Evolutionary conservation across 2,113 vertebrate species (phyloP).

Genomic region (Choloepus hoffmanni): DNA sequence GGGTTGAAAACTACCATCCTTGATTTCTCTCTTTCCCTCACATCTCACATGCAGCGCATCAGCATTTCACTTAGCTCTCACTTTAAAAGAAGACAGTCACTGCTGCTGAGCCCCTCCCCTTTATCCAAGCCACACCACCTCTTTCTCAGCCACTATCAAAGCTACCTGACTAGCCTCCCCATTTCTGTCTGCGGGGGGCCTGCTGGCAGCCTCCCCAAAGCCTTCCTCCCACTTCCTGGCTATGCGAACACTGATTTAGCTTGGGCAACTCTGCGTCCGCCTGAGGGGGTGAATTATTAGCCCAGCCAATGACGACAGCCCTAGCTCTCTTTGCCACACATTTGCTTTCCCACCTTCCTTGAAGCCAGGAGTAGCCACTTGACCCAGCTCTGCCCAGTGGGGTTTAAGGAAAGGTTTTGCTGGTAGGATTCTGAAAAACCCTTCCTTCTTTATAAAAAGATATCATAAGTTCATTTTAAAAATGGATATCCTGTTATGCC

Average conservation of each 20-base stretch:
- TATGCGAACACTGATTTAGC: background rate
- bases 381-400: background rate
- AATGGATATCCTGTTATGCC: background rate
- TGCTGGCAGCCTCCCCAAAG: background rate
- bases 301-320: background rate
- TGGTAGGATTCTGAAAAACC: background rate
- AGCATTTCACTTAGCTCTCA: background rate
- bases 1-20: background rate
- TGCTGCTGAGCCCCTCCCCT: rapidly evolving
- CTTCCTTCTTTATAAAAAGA: background rate
- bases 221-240: background rate
- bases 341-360: background rate
- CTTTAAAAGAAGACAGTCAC: background rate
- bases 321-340: rapidly evolving
- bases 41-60: rapidly evolving
- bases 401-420: background rate
- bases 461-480: background rate
- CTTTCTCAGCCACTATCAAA: rapidly evolving
- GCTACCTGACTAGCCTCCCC: background rate
- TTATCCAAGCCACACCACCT: too few species aligned
- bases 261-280: rapidly evolving
- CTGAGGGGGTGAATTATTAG: background rate
- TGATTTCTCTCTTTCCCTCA: background rate
- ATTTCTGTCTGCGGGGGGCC: background rate
- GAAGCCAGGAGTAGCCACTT: background rate